Conservation (phyloP, 2,888 invertebrate genomes). For the Clusia tigrina region DNA sequence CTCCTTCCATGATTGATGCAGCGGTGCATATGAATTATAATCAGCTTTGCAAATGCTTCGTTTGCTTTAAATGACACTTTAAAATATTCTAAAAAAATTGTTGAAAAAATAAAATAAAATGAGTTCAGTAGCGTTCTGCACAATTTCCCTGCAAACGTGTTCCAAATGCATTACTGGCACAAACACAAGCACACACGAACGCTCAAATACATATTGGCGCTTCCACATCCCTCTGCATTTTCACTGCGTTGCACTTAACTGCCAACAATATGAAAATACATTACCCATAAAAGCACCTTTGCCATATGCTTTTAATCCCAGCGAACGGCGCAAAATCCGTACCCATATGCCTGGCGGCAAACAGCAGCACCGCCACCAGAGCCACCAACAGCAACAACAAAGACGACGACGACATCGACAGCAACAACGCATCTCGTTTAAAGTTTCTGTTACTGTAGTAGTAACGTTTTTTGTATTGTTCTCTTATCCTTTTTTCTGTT, state of each 20-base stretch:
- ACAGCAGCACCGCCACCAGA: not conserved
- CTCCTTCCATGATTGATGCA: no score
- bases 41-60: no score
- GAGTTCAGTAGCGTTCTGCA: no score
- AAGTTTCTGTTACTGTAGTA: not conserved
- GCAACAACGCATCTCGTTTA: not conserved
- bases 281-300: slow-evolving; percentile 30
- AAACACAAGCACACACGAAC: not conserved
- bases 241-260: slow-evolving; percentile 16
- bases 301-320: slow-evolving; percentile 25
- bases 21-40: no score
- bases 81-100: no score
- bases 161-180: not conserved
- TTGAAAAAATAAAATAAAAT: no score
- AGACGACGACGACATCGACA: no score
- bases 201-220: not conserved
- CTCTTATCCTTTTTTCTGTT: not conserved
- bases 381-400: no score
- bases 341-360: no score
- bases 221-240: not conserved
- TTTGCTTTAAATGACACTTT: no score
- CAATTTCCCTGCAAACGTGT: not conserved
- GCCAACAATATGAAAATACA: slow-evolving; percentile 28
- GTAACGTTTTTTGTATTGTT: not conserved
- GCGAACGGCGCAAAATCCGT: no score